Evolutionary conservation across 2,797 vertebrate genomes (phyloP).

Genomic region (Chelon auratus): DNA sequence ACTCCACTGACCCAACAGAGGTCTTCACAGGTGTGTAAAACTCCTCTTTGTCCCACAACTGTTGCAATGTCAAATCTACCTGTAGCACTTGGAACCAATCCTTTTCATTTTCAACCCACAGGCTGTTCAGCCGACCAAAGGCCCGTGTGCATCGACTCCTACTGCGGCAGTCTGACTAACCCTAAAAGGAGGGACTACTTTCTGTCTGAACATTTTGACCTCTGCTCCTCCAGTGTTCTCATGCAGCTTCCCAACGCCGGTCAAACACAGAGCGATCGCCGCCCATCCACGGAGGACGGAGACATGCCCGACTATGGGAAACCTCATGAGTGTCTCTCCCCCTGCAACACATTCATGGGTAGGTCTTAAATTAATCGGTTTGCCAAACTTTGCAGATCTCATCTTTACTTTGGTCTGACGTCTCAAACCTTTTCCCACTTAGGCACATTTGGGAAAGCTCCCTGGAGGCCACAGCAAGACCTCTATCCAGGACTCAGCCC

Average conservation of each 20-base stretch:
- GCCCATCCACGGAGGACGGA: constrained; percentile 69
- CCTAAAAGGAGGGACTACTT: constrained; percentile 86
- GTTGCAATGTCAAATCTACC: not conserved
- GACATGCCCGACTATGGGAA: constrained; percentile 78
- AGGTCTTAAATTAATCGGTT: constrained; percentile 50
- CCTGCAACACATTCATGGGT: constrained; percentile 90
- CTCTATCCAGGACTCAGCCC: constrained; percentile 73
- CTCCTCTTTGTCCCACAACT: not conserved
- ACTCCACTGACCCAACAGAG: constrained; percentile 85
- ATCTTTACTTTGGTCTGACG: not conserved
- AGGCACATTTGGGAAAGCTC: constrained; percentile 96
- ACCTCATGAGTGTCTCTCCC: constrained; percentile 73
- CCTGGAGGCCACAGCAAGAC: constrained; percentile 88
- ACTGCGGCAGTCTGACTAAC: constrained; percentile 77
- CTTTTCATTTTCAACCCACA: constrained; percentile 52
- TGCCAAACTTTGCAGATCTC: accelerated
- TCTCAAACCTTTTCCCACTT: constrained; percentile 1
- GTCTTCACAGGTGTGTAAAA: constrained; percentile 83
- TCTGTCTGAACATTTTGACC: constrained; percentile 86
- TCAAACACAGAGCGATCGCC: constrained; percentile 75
- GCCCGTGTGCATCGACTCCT: constrained; percentile 79
- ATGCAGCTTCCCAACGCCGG: constrained; percentile 77
- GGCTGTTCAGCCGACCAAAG: constrained; percentile 85
- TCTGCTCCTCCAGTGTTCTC: constrained; percentile 69
- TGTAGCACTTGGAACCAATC: not conserved